Evolutionary conservation across 35 echinoderm and acorn worm species (phyloP).

Genomic region (Heliocidaris tuberculata): DNA sequence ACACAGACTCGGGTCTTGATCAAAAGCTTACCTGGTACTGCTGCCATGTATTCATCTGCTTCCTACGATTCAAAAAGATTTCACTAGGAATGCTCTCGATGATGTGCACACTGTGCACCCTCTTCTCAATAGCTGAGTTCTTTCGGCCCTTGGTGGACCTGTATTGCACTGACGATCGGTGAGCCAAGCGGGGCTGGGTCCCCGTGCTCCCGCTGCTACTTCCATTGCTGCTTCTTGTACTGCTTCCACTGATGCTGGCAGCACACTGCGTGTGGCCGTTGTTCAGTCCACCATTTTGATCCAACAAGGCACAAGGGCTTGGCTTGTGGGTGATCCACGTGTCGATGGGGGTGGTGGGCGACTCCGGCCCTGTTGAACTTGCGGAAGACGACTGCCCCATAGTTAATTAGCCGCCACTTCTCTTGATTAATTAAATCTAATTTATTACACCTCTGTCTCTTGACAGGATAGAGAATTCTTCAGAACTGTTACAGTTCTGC

Average conservation of each 20-base stretch:
- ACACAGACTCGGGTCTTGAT: background rate
- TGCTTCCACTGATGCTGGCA: conserved; percentile 17
- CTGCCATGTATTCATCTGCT: conserved; percentile 87
- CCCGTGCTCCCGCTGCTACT: background rate
- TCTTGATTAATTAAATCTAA: background rate
- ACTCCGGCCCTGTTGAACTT: conserved; percentile 16
- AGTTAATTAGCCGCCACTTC: background rate
- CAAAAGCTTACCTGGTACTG: conserved; percentile 68
- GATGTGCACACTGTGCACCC: conserved; percentile 85
- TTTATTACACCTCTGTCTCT: background rate
- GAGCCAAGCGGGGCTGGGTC: background rate
- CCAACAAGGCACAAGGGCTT: background rate
- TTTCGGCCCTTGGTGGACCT: conserved; percentile 34
- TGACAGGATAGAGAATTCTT: background rate
- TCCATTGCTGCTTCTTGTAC: background rate
- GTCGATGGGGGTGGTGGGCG: background rate
- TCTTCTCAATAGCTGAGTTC: conserved; percentile 63
- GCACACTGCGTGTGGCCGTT: background rate
- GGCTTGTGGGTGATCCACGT: conserved; percentile 31
- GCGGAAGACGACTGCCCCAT: conserved; percentile 37
- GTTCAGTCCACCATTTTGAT: conserved; percentile 16
- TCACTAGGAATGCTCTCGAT: conserved; percentile 94
- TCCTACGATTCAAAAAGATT: conserved; percentile 71
- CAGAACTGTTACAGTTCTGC: background rate
- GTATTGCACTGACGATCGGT: conserved; percentile 51